phyloP scores from a whole-genome alignment of 2,888 invertebrate genomes.

The Dryobotodes eremita region DNA sequence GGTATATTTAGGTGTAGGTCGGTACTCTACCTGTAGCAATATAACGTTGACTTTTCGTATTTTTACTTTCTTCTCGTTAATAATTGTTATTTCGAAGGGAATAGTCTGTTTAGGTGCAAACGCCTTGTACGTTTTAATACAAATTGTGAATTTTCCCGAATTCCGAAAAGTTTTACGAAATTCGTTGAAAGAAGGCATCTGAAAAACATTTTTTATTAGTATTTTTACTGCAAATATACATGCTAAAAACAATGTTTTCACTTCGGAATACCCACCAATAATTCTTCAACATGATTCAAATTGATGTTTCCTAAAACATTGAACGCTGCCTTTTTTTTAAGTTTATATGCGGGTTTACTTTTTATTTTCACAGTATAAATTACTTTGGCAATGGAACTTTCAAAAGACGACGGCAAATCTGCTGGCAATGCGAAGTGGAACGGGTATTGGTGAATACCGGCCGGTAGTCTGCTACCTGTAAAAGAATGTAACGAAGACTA shows the following conservation, averaged over 20 bases:
- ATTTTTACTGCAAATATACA: not conserved
- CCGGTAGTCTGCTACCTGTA: slow-evolving; percentile 76
- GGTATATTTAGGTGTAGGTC: not conserved
- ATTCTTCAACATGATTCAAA: slow-evolving; percentile 77
- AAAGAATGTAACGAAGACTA: slow-evolving; percentile 15
- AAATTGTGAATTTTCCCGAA: slow-evolving; percentile 73
- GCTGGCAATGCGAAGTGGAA: slow-evolving; percentile 83
- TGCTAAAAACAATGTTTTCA: not conserved
- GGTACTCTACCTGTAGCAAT: slow-evolving; percentile 79
- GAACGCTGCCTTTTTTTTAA: slow-evolving; percentile 75
- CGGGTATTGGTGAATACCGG: slow-evolving; percentile 79
- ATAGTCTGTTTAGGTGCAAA: slow-evolving; percentile 80
- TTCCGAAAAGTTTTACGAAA: slow-evolving; percentile 77
- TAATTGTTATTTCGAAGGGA: slow-evolving; percentile 79
- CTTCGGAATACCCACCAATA: slow-evolving; percentile 73
- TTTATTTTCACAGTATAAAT: slow-evolving; percentile 80
- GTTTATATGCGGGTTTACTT: slow-evolving; percentile 76
- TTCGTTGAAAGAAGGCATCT: slow-evolving; percentile 78
- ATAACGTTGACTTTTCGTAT: slow-evolving; percentile 77
- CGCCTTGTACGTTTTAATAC: slow-evolving; percentile 80
- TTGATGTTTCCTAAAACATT: slow-evolving; percentile 79
- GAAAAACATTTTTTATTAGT: slow-evolving; percentile 25
- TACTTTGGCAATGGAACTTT: slow-evolving; percentile 82
- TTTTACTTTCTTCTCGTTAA: slow-evolving; percentile 78
- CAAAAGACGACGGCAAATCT: slow-evolving; percentile 83